phyloP scores from a whole-genome alignment of 2,888 invertebrate genomes.

The Oscheius onirici region DNA sequence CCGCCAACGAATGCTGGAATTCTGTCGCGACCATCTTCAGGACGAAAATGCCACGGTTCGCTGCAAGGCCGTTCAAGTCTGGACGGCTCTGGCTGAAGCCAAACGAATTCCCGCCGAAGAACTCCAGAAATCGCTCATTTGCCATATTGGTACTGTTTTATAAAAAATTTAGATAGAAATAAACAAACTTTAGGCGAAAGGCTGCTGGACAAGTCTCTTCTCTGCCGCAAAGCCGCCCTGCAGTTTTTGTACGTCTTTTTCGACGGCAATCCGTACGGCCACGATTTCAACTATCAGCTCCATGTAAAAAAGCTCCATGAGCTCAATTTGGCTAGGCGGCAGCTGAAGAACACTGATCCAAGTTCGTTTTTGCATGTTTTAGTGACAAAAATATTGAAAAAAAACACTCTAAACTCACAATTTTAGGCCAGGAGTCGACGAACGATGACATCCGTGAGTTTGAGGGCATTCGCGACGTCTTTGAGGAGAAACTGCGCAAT shows the following conservation, averaged over 20 bases:
- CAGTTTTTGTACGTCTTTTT: constrained; percentile 82
- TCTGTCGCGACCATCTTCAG: constrained; percentile 80
- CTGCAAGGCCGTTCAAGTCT: constrained; percentile 84
- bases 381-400: too few species aligned
- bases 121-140: constrained; percentile 35
- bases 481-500: too few species aligned
- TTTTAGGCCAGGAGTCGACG: too few species aligned
- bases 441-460: too few species aligned
- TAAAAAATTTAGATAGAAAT: not conserved
- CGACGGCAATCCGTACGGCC: constrained; percentile 82
- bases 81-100: constrained; percentile 72
- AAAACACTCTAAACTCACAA: too few species aligned
- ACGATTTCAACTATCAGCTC: constrained; percentile 40
- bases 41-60: constrained; percentile 87
- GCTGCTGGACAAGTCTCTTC: constrained; percentile 73
- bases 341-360: constrained; percentile 2
- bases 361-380: not conserved
- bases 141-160: constrained; percentile 32
- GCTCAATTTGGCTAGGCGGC: not conserved
- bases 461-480: too few species aligned
- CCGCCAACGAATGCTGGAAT: constrained; percentile 31
- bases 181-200: constrained; percentile 34
- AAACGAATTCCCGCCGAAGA: constrained; percentile 36
- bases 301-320: constrained; percentile 15
- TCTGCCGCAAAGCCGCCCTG: constrained; percentile 86